Evolutionary conservation across 2,113 vertebrate genomes (phyloP), one percentile per base, ranked within the genome.

Genomic region (Pelvicachromis taeniatus): DNA sequence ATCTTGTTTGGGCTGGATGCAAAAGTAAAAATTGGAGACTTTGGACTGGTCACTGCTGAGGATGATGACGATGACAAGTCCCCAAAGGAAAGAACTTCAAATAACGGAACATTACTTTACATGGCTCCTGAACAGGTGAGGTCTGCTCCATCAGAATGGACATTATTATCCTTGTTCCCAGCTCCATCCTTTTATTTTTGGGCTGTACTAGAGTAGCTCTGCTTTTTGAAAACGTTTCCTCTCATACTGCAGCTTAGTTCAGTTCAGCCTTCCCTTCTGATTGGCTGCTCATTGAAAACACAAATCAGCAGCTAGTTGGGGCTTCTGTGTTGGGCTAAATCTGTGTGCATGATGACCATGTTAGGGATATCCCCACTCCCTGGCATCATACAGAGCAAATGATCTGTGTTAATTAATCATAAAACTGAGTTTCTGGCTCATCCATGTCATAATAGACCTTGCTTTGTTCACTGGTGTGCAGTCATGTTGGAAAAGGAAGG

Each of bases 21-120:
- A 29, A 59, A 90, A 23, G 91, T 97, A 87, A 98, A 98, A 95
- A 98, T 99, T 21, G 97, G 97, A 9, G 98, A 99, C 93, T 98
- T 99, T 2, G 97, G 97, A 77, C 96, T 99, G 33, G 97, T 96
- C 81, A 97, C 97, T 52, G 87, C 84, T 29, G 86, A 90, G 80
- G 29, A 65, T 0, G 58, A 77, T 38, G 85, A 89, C 2, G 12
- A 73, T 1, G 87, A 82, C 26, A 86, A 88, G 7, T 90, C 70
- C 61, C 4, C 55, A 3, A 5, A 77, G 1, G 87, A 93, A 2
- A 93, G 95, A 86, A 97, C 96, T 2, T 77, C 1, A 77, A 0
- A 50, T 16, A 87, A 21, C 87, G 94, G 77, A 9, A 96, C 96
- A 1, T 84, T 63, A 1, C 33, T 9, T 2, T 96, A 96, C 89